Evolutionary conservation across 2,888 invertebrate species (phyloP), one percentile per base, ranked within the genome.

Genomic region (Koerneria pararmatus): DNA sequence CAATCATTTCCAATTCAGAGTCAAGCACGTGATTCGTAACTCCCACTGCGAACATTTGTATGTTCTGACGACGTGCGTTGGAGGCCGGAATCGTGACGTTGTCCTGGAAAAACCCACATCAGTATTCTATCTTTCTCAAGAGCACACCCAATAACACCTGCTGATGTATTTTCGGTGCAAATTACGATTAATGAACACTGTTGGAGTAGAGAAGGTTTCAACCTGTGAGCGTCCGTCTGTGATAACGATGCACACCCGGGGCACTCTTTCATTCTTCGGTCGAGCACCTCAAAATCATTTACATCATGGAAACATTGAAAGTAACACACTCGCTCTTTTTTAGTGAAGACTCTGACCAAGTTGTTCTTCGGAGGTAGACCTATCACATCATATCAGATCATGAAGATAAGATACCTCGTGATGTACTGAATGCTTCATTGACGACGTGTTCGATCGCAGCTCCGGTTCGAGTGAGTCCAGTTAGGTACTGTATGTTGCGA

Each of bases 1-100:
- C 73, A 65, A 78, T 78, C 61, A 60, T 46, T 57, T 69, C 67
- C 64, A 77, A 46, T 48, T 75, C 76, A 6, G 66, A 60, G 34
- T 75, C 71, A 4, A 74, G 41, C 67, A 72, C 56, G 78, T 80
- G 69, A 60, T 76, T 74, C 4, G 83, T 82, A 8, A 84, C 80
- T 19, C 84, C 84, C 2, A 84, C 80, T 24, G 83, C 83, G 71
- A 83, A 80, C 70, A 84, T 78, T 60, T 80, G 80, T 61, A 84
- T 80, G 31, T 83, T 80, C 34, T 71, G 65, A 2, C 66, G 65
- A 6, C 80, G 73, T 1, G 83, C 82, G 54, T 72, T 67, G 66
- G 69, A 69, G 3, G 85, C 79, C 53, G 81, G 78, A 3, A 70
- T 49, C 11, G 79, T 79, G 0, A 84, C 84, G 61, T 78, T 73